Percentiles rank a stretch among this genome's conserved stretches.
Conservation (phyloP, 2,113 vertebrate genomes). For the Mesoclemmys tuberculata region DNA sequence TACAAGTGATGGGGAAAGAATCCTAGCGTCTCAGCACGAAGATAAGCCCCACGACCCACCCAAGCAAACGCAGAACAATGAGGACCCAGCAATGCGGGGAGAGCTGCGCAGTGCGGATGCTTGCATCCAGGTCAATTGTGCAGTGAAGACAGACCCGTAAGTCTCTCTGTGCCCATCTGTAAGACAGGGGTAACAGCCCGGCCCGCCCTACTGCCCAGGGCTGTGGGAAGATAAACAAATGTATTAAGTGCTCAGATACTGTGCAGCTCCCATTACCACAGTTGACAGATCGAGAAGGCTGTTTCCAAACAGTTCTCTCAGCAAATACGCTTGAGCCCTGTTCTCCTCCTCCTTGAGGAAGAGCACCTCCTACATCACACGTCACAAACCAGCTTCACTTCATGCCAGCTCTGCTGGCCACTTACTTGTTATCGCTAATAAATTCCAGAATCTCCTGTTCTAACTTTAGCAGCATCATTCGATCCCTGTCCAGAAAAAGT, state of each 20-base stretch:
- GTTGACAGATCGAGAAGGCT: background rate
- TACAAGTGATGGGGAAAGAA: background rate
- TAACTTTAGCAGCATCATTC: constrained; percentile 99
- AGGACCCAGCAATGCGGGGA: background rate
- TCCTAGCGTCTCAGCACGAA: background rate
- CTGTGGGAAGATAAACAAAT: no score
- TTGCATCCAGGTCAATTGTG: background rate
- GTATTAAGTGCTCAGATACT: no score
- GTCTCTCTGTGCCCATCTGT: background rate
- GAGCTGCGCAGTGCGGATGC: background rate
- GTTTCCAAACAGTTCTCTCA: background rate
- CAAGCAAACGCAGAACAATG: background rate
- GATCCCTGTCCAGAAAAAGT: constrained; percentile 85
- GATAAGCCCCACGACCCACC: background rate
- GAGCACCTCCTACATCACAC: fast-evolving
- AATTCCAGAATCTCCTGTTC: constrained; percentile 99
- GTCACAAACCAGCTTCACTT: fast-evolving
- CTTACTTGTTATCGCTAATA: constrained; percentile 98
- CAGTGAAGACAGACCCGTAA: background rate
- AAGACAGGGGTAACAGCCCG: no score
- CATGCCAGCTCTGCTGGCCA: background rate
- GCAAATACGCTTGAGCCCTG: fast-evolving
- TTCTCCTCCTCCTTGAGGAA: background rate
- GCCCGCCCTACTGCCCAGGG: no score
- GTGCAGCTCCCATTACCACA: no score